Percentiles rank a stretch among this genome's conserved stretches.
Evolutionary conservation across 2,113 vertebrate species (phyloP).

Genomic region (Anarhynchus alexandrinus): DNA sequence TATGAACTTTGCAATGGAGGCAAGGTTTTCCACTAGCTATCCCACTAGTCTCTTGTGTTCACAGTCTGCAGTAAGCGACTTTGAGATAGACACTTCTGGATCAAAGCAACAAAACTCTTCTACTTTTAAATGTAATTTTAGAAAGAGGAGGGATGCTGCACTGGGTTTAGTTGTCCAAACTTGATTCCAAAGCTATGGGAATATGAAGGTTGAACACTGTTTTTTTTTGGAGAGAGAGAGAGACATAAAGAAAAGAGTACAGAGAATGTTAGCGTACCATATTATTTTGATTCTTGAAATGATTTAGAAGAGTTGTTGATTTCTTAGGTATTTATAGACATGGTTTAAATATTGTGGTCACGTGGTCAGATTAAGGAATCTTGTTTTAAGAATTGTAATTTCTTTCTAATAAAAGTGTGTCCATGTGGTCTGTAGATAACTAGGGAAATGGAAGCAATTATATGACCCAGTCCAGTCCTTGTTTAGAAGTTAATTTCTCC

Average conservation of each 20-base stretch:
- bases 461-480: background rate
- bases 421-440: background rate
- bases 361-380: background rate
- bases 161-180: background rate
- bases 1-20: background rate
- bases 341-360: background rate
- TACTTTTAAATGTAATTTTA: background rate
- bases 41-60: background rate
- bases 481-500: conserved; percentile 28
- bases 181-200: background rate
- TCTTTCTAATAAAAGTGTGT: background rate
- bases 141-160: background rate
- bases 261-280: background rate
- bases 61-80: background rate
- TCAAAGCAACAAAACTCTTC: background rate
- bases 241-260: background rate
- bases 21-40: background rate
- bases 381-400: background rate
- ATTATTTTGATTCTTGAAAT: background rate
- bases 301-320: background rate
- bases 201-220: background rate
- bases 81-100: background rate
- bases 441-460: background rate
- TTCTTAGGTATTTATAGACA: background rate
- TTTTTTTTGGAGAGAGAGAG: background rate